phyloP scores from a whole-genome alignment of 2,888 invertebrate genomes.

The Acanthoscelides obtectus region DNA sequence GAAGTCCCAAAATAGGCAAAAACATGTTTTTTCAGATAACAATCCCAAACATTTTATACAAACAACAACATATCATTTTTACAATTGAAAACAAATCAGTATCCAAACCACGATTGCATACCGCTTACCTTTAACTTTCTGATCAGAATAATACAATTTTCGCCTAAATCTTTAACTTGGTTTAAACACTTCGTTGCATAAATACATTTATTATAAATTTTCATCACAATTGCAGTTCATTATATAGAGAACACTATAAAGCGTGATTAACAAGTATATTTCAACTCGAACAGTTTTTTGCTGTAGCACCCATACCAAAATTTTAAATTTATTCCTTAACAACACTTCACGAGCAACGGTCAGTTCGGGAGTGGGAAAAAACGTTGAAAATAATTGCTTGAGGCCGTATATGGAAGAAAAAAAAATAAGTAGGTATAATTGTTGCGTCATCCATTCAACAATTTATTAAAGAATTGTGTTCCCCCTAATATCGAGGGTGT shows the following conservation, averaged over 20 bases:
- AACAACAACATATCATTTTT: too few species aligned
- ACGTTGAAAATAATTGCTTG: background rate
- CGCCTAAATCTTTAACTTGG: background rate
- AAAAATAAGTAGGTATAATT: too few species aligned
- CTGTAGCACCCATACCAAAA: slow-evolving; percentile 44
- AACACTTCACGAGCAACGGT: slow-evolving; percentile 19
- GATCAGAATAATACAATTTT: background rate
- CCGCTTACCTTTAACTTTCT: background rate
- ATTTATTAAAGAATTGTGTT: too few species aligned
- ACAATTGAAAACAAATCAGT: too few species aligned
- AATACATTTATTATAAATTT: slow-evolving; percentile 37
- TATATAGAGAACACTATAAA: slow-evolving; percentile 49
- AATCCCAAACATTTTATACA: too few species aligned
- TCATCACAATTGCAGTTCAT: slow-evolving; percentile 49
- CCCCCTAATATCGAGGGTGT: too few species aligned
- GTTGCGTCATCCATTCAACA: too few species aligned
- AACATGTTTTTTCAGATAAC: too few species aligned
- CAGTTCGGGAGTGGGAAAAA: background rate
- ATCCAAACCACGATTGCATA: background rate
- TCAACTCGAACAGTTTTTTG: slow-evolving; percentile 43
- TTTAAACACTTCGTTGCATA: slow-evolving; percentile 38
- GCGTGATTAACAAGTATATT: slow-evolving; percentile 39
- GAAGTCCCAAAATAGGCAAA: too few species aligned
- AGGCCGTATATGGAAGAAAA: too few species aligned
- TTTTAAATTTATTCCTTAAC: slow-evolving; percentile 26